Percentiles rank a stretch among this genome's conserved stretches.
Conservation (phyloP, 1,140 invertebrate species). For the Eupeodes corollae region DNA sequence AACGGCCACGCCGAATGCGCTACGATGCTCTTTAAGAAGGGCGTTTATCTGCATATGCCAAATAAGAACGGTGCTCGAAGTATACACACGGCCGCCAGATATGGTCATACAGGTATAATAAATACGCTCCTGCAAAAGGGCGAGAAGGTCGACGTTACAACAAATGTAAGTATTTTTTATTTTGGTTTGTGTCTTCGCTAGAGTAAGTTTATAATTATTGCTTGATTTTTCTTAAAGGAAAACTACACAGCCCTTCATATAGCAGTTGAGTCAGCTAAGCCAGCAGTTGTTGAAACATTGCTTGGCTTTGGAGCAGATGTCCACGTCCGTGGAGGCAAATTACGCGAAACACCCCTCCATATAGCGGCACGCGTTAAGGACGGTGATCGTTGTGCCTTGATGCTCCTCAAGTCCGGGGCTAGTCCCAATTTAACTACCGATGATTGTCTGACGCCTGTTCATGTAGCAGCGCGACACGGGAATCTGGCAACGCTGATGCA, state of each 20-base stretch:
- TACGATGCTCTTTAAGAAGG: slow-evolving; percentile 96
- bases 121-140: slow-evolving; percentile 91
- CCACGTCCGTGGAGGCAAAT: slow-evolving; percentile 79
- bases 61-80: slow-evolving; percentile 91
- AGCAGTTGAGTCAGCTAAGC: slow-evolving; percentile 92
- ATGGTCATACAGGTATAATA: slow-evolving; percentile 94
- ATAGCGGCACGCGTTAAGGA: slow-evolving; percentile 87
- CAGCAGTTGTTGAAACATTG: slow-evolving; percentile 90
- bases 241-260: slow-evolving; percentile 98
- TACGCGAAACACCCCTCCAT: slow-evolving; percentile 87
- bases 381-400: slow-evolving; percentile 90
- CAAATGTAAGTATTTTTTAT: slow-evolving; percentile 58
- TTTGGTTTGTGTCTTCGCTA: neutral
- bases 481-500: slow-evolving; percentile 75
- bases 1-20: slow-evolving; percentile 96
- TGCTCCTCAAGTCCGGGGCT: slow-evolving; percentile 95
- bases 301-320: slow-evolving; percentile 94
- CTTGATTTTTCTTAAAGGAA: slow-evolving; percentile 51
- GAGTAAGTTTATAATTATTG: neutral
- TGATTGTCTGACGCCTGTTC: slow-evolving; percentile 88
- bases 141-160: slow-evolving; percentile 88
- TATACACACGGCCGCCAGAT: slow-evolving; percentile 83
- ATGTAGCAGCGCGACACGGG: slow-evolving; percentile 80
- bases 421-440: slow-evolving; percentile 85
- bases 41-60: slow-evolving; percentile 98